Evolutionary conservation across 2,797 vertebrate species (phyloP), one percentile per base, ranked within the genome.

Genomic region (Sebastes hubbsi): DNA sequence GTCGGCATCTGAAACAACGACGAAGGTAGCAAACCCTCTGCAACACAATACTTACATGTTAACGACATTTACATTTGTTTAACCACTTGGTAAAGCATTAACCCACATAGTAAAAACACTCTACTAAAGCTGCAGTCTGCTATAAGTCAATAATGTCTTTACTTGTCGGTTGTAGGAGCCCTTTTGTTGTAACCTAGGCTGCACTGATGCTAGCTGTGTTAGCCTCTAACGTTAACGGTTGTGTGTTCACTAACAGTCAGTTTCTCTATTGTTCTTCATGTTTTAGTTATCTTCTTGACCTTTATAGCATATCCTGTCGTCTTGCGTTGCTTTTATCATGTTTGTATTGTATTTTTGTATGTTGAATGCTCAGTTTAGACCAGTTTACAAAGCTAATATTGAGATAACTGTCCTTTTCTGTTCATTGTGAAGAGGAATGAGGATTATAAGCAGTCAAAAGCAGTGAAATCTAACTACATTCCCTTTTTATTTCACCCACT

Each of bases 1-100:
- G 94, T 94, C 94, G 93, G 92, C 91, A 18, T 81, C 90, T 10
- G 93, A 93, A 83, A 79, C 85, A 78, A 88, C 93, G 86, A 92
- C 90, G 91, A 95, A 94, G 94, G 94, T 95, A 94, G 77, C 52
- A 58, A 84, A 63, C 18, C 62, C 18, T 67, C 29, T 72, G 34
- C 36, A 79, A 8, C 61, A 49, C 74, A 34, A 72, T 54, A 68
- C 32, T 5, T 11, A 29, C 30, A 64, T 7, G 1, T 4, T 32
- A 8, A 10, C 3, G 22, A 6, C 3, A 38, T 59, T 46, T 8
- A 27, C 10, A 1, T 6, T 3, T 3, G 5, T 73, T 54, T 62
- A 2, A 60, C 3, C 1, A 12, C 5, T 2, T 69, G 1, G 18
- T 30, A 62, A 68, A 20, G 2, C 18, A 1, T n/a, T 5, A 27